A percentile compares a stretch with the other conserved stretches of the same genome.
Evolutionary conservation across 1,140 invertebrate genomes (phyloP).

Genomic region (Phymastichus coffea): DNA sequence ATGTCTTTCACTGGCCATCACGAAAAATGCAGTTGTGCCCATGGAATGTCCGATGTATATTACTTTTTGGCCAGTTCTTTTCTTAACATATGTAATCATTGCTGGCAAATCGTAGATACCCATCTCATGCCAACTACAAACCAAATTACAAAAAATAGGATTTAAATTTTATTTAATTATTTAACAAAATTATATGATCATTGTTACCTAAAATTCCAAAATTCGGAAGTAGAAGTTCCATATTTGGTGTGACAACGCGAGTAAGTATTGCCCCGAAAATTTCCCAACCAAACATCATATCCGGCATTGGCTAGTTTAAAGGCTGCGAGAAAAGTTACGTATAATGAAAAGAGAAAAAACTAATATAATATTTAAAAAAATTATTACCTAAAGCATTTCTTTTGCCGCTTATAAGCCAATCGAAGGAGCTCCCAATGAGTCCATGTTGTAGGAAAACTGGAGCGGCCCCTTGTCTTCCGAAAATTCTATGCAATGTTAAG

Average conservation of each 20-base stretch:
- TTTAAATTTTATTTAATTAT: not conserved
- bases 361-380: too few relatives aligned
- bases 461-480: slow-evolving; percentile 32
- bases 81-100: slow-evolving; percentile 61
- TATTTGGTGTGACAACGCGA: slow-evolving; percentile 60
- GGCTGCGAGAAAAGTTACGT: too few relatives aligned
- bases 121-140: slow-evolving; percentile 71
- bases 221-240: slow-evolving; percentile 54
- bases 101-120: slow-evolving; percentile 65
- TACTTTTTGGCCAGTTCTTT: slow-evolving; percentile 45
- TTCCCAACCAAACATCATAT: slow-evolving; percentile 75
- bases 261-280: slow-evolving; percentile 69
- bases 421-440: not conserved
- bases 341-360: too few relatives aligned
- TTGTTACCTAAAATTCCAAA: slow-evolving; percentile 55
- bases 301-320: slow-evolving; percentile 59
- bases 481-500: slow-evolving; percentile 58
- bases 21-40: slow-evolving; percentile 64
- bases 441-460: slow-evolving; percentile 6
- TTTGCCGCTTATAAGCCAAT: not conserved
- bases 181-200: not conserved
- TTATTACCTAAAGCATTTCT: not conserved
- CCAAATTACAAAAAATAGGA: too few relatives aligned
- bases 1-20: slow-evolving; percentile 60
- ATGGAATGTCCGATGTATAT: slow-evolving; percentile 66